Conservation (phyloP, 2,888 invertebrate species). For the Phengaris arion region DNA sequence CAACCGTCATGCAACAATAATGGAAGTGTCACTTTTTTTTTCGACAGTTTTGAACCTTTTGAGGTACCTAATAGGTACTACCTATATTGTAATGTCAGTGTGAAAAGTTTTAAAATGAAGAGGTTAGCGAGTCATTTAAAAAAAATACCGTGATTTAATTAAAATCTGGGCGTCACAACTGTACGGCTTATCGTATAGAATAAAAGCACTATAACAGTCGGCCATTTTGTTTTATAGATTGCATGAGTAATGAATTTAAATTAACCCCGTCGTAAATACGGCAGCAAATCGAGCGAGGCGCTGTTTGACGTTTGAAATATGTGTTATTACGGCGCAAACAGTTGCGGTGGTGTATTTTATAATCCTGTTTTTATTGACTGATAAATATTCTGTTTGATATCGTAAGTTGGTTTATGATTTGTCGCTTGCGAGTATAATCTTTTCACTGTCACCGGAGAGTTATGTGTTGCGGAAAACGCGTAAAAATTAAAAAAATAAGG, state of each 20-base stretch:
- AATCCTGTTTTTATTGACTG: constrained; percentile 12
- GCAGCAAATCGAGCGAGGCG: constrained; percentile 46
- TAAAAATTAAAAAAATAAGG: neutral
- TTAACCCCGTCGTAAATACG: constrained; percentile 42
- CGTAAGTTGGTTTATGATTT: constrained; percentile 7
- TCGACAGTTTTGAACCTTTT: too few relatives aligned
- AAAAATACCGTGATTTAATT: too few relatives aligned
- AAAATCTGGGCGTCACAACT: too few relatives aligned
- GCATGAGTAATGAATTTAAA: constrained; percentile 42
- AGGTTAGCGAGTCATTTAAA: too few relatives aligned
- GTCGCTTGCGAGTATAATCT: neutral
- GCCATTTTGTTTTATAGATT: constrained; percentile 39
- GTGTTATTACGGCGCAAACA: constrained; percentile 37
- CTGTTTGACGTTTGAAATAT: constrained; percentile 41
- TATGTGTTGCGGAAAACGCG: constrained; percentile 8
- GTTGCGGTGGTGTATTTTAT: constrained; percentile 11
- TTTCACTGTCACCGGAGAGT: neutral
- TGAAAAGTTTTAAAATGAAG: too few relatives aligned
- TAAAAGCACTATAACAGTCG: neutral
- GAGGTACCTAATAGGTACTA: too few relatives aligned
- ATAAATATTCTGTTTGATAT: constrained; percentile 18
- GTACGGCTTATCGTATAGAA: neutral
- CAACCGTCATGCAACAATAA: too few relatives aligned
- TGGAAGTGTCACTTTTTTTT: too few relatives aligned
- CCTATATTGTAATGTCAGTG: too few relatives aligned